A percentile compares a stretch with the other conserved stretches of the same genome.
These are phyloP conservation scores for Cebus imitator DNA, from an alignment of 2,113 vertebrate species.

Conservation along the genomic window DNA sequence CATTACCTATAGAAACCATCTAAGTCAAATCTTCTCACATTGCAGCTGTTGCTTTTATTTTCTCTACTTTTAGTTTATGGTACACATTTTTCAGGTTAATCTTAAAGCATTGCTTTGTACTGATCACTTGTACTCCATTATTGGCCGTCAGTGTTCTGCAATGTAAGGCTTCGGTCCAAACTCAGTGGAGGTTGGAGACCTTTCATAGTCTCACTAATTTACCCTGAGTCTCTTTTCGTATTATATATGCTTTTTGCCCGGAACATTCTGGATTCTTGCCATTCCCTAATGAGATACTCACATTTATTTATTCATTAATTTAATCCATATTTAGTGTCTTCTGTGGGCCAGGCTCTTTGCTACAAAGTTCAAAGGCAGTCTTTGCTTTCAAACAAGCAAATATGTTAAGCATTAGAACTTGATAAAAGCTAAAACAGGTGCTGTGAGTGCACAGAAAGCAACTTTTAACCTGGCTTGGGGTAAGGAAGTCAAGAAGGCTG, in stretches of 20 bases:
- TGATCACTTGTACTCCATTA: not conserved
- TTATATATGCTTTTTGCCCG: conserved; percentile 28
- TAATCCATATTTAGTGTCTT: conserved; percentile 23
- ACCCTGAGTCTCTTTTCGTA: not conserved
- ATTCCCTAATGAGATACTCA: not conserved
- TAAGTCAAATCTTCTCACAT: conserved; percentile 1
- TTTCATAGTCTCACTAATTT: conserved; percentile 38
- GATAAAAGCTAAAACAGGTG: conserved; percentile 14
- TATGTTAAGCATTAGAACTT: conserved; percentile 4
- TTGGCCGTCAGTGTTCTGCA: not conserved
- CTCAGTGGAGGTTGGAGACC: not conserved
- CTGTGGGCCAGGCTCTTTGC: not conserved
- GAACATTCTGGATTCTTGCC: conserved; percentile 27
- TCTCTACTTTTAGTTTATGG: not conserved
- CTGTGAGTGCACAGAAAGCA: not conserved
- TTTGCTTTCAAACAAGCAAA: not conserved
- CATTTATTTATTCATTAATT: conserved; percentile 40
- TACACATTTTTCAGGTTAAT: not conserved
- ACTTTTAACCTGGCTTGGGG: not conserved
- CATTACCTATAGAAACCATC: not conserved
- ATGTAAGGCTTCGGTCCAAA: not conserved
- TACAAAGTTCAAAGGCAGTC: conserved; percentile 18
- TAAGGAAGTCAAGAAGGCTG: not conserved
- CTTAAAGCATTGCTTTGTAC: conserved; percentile 12
- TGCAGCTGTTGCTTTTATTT: conserved; percentile 9